Conservation (phyloP, 2,797 vertebrate genomes). For the Varecia variegata region DNA sequence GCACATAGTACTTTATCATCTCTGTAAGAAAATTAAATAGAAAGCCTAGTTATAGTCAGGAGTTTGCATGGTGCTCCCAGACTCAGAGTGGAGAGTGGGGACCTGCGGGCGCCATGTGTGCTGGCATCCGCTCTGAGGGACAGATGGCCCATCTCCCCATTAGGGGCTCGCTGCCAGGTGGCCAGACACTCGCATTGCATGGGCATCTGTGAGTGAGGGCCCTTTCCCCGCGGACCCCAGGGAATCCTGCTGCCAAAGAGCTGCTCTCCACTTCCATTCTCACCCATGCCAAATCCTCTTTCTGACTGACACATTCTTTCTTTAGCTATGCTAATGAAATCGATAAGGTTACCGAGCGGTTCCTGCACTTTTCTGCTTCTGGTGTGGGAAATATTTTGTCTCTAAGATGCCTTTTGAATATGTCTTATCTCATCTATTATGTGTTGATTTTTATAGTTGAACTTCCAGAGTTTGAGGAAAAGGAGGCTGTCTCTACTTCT, state of each 20-base stretch:
- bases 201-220: neutral
- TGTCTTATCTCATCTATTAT: conserved; percentile 39
- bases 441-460: neutral
- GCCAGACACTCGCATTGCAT: neutral
- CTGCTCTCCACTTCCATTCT: neutral
- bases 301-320: conserved; percentile 72
- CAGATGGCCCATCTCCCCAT: neutral
- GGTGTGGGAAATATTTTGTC: conserved; percentile 62
- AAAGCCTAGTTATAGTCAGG: neutral
- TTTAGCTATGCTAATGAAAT: conserved; percentile 71
- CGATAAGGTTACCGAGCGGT: conserved; percentile 31
- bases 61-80: neutral
- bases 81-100: neutral
- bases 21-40: neutral
- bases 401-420: conserved; percentile 13
- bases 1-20: neutral
- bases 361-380: neutral
- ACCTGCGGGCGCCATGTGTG: neutral
- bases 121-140: neutral
- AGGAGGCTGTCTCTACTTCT: conserved; percentile 18
- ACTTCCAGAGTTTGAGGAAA: neutral
- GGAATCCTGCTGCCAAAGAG: neutral
- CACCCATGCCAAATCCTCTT: conserved; percentile 27
- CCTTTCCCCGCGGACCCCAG: neutral
- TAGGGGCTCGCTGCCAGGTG: neutral